Percentiles rank a stretch among this genome's conserved stretches.
Conservation (phyloP, 2,797 vertebrate species). For the Cephalopachus bancanus region DNA sequence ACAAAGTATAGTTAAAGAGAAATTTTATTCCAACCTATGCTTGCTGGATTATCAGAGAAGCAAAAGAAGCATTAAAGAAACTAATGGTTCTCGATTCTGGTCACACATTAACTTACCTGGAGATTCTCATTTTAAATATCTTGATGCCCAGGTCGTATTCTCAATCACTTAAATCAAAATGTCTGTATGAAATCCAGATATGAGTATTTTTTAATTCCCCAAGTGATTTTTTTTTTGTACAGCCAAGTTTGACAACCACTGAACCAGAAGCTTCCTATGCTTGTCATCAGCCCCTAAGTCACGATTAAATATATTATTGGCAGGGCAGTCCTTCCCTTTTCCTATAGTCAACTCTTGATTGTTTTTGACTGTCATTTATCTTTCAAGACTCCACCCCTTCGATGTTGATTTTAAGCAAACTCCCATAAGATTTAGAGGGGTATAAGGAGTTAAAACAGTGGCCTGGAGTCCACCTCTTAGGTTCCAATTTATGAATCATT, state of each 20-base stretch:
- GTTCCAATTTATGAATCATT: background rate
- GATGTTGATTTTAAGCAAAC: background rate
- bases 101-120: background rate
- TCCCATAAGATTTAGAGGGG: rapidly evolving
- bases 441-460: background rate
- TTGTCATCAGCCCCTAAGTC: background rate
- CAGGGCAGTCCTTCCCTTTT: background rate
- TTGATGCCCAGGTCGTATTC: background rate
- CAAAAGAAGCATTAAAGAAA: background rate
- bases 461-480: background rate
- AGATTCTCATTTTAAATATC: constrained; percentile 5
- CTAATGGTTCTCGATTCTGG: background rate
- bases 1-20: constrained; percentile 20
- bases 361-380: background rate
- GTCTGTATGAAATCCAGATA: too few species aligned
- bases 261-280: background rate
- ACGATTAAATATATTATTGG: background rate
- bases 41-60: background rate
- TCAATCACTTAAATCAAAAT: background rate
- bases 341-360: background rate
- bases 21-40: background rate
- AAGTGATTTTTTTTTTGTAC: background rate
- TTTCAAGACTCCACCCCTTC: background rate
- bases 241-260: background rate
- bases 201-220: background rate